phyloP scores from a whole-genome alignment of 2,113 vertebrate species.

The Epinephelus lanceolatus region DNA sequence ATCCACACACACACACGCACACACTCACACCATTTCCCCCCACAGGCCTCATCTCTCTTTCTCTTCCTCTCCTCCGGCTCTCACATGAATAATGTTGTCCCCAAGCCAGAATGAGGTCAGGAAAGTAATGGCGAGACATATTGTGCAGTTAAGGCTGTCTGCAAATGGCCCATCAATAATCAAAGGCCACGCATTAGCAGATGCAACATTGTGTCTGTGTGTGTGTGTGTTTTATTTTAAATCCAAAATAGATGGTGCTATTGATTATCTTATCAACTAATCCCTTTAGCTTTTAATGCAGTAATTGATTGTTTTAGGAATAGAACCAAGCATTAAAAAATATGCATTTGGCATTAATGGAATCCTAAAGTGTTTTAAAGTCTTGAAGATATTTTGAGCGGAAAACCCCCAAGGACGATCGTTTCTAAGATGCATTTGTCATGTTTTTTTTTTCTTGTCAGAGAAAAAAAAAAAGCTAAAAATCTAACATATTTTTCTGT shows the following conservation, averaged over 20 bases:
- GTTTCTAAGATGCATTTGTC: neutral
- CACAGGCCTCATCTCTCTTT: slow-evolving; percentile 67
- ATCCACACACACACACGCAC: slow-evolving; percentile 2
- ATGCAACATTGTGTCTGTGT: slow-evolving; percentile 54
- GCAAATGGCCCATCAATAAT: slow-evolving; percentile 80
- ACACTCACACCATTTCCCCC: slow-evolving; percentile 46
- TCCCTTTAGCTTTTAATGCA: slow-evolving; percentile 36
- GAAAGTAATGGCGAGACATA: slow-evolving; percentile 76
- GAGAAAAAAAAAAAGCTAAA: neutral
- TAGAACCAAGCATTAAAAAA: slow-evolving; percentile 21
- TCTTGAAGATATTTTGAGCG: neutral
- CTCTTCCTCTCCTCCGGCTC: slow-evolving; percentile 63
- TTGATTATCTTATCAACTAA: slow-evolving; percentile 47
- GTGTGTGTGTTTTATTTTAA: neutral
- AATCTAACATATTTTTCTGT: neutral
- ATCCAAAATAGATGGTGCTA: slow-evolving; percentile 47
- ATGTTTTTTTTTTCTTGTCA: neutral
- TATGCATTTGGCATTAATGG: slow-evolving; percentile 5
- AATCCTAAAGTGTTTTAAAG: slow-evolving; percentile 13
- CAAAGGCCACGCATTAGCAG: slow-evolving; percentile 66
- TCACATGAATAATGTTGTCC: slow-evolving; percentile 82
- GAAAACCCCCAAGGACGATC: neutral
- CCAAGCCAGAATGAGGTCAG: slow-evolving; percentile 85
- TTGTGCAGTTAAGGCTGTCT: slow-evolving; percentile 77
- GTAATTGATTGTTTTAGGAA: slow-evolving; percentile 26